Evolutionary conservation across 2,113 vertebrate genomes (phyloP), one percentile per base, ranked within the genome.

Genomic region (Triplophysa tibetana): DNA sequence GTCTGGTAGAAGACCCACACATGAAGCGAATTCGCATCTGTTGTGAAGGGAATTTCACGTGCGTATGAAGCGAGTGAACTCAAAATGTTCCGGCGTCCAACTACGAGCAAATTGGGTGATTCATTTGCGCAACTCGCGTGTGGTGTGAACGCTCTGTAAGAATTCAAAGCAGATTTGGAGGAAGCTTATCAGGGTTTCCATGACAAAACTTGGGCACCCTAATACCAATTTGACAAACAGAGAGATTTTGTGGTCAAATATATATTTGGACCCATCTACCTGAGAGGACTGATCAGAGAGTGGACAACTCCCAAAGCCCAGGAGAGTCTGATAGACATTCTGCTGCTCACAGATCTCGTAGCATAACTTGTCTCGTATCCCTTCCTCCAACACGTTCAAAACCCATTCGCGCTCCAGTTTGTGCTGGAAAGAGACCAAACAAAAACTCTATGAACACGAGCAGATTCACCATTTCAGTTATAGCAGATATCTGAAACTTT

Each of bases 341-440:
- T 98, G 95, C 79, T 92, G 89, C 81, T 95, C 90, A 23, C 92
- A 97, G 1, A 98, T 81, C 21, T 95, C 88, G 0, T 93, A 99
- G 87, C 95, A 95, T 19, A 93, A 76, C 16, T 87, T 91, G 81
- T 98, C 96, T 11, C 88, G 91, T 26, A 98, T 82, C 4, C 97
- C 96, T 75, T 96, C 93, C 73, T 90, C 90, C 72, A 99, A 89
- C 12, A 99, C 79, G 2, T 80, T 89, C 10, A 99, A 79, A 64
- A 95, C 88, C 98, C 97, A 99, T 8, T 94, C 93, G 3, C 92
- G 94, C 75, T 99, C 97, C 2, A 84, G 72, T 89, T 92, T 96
- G 81, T 96, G 94, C 97, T 98, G 70, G 11, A 83, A 12, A 86
- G 21, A 23, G n/a, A 69, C 41, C 81, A 45, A 78, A 77, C 2